Evolutionary conservation across 2,797 vertebrate genomes (phyloP).

Genomic region (Manis pentadactyla): DNA sequence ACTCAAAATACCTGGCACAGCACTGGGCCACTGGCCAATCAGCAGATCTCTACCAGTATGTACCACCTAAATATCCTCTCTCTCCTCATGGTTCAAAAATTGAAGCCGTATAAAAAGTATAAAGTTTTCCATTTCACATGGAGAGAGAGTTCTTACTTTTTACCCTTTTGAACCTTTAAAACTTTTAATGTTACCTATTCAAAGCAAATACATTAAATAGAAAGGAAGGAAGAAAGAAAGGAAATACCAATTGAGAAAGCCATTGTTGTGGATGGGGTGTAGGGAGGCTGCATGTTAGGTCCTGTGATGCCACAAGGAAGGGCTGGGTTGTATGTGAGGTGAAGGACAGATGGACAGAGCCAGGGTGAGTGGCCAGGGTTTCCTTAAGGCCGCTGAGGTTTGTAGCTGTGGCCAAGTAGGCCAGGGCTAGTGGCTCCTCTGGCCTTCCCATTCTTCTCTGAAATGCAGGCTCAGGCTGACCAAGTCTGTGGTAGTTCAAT

Average conservation of each 20-base stretch:
- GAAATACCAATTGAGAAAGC: slow-evolving; percentile 17
- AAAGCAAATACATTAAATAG: background rate
- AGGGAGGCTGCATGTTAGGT: slow-evolving; percentile 7
- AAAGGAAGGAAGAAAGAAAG: slow-evolving; percentile 37
- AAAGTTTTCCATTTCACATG: background rate
- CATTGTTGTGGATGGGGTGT: slow-evolving; percentile 1
- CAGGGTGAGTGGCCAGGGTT: background rate
- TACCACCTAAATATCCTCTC: background rate
- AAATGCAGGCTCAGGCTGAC: background rate
- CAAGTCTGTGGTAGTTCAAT: background rate
- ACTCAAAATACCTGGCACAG: background rate
- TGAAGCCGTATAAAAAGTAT: slow-evolving; percentile 5
- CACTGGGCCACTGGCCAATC: too few species aligned
- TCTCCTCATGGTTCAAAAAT: background rate
- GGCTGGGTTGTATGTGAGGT: background rate
- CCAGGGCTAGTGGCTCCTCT: background rate
- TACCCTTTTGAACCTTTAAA: slow-evolving; percentile 2
- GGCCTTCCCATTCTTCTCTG: background rate
- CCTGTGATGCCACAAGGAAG: background rate
- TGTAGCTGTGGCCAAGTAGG: background rate
- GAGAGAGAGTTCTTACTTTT: slow-evolving; percentile 17
- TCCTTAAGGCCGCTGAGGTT: background rate
- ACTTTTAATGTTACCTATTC: slow-evolving; percentile 25
- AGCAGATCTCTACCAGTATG: background rate
- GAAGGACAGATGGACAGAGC: background rate